phyloP scores from a whole-genome alignment of 2,797 vertebrate species.

The Columba guinea region DNA sequence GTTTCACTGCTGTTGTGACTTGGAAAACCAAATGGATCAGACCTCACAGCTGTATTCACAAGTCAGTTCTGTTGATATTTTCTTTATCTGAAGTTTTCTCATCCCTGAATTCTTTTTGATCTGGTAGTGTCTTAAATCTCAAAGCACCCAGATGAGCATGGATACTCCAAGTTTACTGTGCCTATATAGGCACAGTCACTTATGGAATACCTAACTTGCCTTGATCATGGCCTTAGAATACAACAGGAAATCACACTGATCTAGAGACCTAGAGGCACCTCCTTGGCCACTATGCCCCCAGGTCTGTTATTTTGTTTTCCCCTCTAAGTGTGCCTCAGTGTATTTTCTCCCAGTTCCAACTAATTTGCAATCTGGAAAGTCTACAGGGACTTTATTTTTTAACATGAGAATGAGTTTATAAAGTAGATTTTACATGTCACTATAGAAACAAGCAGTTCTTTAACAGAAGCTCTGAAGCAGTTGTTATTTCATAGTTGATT shows the following conservation, averaged over 20 bases:
- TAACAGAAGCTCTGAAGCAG: not conserved
- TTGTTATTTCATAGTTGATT: constrained; percentile 24
- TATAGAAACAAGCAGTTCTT: constrained; percentile 18
- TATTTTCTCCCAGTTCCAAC: not conserved
- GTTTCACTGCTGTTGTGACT: not conserved
- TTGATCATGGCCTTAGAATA: not conserved
- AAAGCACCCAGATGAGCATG: not conserved
- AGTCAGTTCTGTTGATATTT: not conserved
- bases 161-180: not conserved
- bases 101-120: not conserved
- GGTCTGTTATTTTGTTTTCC: not conserved
- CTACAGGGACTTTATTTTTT: not conserved
- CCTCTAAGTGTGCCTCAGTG: not conserved
- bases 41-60: not conserved
- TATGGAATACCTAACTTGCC: not conserved
- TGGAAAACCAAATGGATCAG: not conserved
- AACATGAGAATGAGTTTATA: not conserved
- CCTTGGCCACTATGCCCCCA: not conserved
- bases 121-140: not conserved
- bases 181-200: not conserved
- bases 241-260: not conserved
- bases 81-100: not conserved
- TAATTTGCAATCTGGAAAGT: not conserved
- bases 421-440: not conserved
- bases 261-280: not conserved